Evolutionary conservation across 2,113 vertebrate species (phyloP).

Genomic region (Galbula dea): DNA sequence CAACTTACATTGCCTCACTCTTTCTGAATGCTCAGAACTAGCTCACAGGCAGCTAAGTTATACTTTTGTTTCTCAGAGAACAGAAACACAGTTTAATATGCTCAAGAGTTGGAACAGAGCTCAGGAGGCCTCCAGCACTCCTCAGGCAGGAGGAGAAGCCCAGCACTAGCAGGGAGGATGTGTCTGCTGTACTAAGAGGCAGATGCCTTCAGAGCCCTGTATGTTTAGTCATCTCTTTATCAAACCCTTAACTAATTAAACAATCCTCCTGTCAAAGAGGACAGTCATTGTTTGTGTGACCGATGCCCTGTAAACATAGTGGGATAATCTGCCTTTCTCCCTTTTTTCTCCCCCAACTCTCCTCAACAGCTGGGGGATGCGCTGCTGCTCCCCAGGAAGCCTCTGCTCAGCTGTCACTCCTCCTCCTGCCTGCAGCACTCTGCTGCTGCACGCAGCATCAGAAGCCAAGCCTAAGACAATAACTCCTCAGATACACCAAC

Average conservation of each 20-base stretch:
- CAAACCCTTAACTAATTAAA: slow-evolving; percentile 60
- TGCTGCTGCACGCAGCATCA: slow-evolving; percentile 59
- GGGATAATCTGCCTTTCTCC: slow-evolving; percentile 50
- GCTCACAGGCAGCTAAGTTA: background rate
- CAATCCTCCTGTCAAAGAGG: slow-evolving; percentile 44
- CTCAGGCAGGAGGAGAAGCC: background rate
- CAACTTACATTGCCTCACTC: background rate
- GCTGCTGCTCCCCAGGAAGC: background rate
- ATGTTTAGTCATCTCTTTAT: slow-evolving; percentile 52
- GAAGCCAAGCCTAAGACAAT: slow-evolving; percentile 61
- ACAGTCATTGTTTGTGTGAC: slow-evolving; percentile 33
- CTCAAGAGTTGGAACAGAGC: background rate
- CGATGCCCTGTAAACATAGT: slow-evolving; percentile 50
- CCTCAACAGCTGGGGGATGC: slow-evolving; percentile 54
- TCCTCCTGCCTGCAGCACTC: background rate
- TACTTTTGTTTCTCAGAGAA: background rate
- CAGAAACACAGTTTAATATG: background rate
- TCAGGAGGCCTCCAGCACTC: background rate
- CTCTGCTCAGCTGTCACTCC: slow-evolving; percentile 12
- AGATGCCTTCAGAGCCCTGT: slow-evolving; percentile 58
- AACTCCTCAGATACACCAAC: background rate
- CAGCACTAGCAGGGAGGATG: background rate
- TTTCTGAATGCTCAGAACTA: background rate
- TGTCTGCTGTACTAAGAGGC: slow-evolving; percentile 9
- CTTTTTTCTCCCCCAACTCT: background rate